Percentiles rank a stretch among this genome's conserved stretches.
These are phyloP conservation scores for Camponotus fellah DNA, from an alignment of 2,888 invertebrate species.

Conservation along the genomic window DNA sequence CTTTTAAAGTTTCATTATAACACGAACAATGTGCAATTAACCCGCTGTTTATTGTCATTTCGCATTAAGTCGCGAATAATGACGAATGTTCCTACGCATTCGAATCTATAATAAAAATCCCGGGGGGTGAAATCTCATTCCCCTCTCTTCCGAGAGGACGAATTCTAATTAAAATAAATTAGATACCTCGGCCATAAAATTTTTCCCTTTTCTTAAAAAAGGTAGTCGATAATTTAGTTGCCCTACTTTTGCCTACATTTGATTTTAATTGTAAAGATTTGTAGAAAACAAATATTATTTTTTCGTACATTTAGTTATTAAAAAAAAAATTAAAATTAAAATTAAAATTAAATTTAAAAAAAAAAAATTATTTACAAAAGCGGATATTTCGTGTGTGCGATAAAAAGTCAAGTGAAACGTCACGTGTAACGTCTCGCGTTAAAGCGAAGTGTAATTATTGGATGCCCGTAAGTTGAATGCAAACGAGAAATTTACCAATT, in stretches of 20 bases:
- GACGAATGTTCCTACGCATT: not conserved
- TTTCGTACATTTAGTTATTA: not conserved
- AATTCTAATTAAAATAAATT: not conserved
- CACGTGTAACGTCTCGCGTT: not conserved
- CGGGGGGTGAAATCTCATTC: not conserved
- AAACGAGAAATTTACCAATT: conserved; percentile 68
- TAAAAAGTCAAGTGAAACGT: not conserved
- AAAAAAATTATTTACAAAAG: not conserved
- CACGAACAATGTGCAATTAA: conserved; percentile 25
- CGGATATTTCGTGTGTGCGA: not conserved
- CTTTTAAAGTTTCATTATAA: conserved; percentile 51
- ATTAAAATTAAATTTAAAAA: not conserved
- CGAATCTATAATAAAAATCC: conserved; percentile 11
- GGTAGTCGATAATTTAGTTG: not conserved
- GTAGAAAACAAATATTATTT: not conserved
- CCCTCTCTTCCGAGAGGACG: not conserved
- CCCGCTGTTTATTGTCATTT: conserved; percentile 18
- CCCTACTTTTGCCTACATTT: no score
- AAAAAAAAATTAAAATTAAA: no score
- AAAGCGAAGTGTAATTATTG: conserved; percentile 28
- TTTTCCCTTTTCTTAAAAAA: not conserved
- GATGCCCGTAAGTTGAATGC: conserved; percentile 45
- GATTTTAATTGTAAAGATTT: not conserved
- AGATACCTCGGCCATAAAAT: not conserved
- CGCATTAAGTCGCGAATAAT: conserved; percentile 25